These are phyloP conservation scores for Herpailurus yagouaroundi DNA, from an alignment of 2,113 vertebrate genomes.

Conservation along the genomic window DNA sequence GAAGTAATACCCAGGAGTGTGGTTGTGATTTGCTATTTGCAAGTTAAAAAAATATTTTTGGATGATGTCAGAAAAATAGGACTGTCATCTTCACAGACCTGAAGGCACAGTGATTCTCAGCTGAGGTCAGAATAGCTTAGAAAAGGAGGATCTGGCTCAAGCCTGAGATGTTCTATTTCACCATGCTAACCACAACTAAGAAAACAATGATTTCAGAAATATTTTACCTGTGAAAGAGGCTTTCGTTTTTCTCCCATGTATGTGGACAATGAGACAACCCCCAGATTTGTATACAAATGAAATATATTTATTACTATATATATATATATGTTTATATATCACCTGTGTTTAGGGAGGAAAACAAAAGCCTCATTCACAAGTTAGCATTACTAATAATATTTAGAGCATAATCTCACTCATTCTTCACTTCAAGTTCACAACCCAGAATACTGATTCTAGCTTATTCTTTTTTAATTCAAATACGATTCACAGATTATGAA, in stretches of 20 bases:
- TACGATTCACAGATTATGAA: background rate
- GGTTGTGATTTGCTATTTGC: background rate
- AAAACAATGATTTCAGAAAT: conserved; percentile 2
- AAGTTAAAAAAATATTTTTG: background rate
- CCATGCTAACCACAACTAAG: background rate
- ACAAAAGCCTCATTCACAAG: background rate
- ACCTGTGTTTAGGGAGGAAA: background rate
- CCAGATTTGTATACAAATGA: background rate
- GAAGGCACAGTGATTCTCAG: background rate
- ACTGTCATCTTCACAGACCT: background rate
- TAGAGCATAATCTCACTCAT: background rate
- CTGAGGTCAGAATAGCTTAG: background rate
- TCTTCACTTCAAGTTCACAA: background rate
- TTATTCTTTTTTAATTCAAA: conserved; percentile 32
- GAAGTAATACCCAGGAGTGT: background rate
- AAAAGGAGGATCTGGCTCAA: background rate
- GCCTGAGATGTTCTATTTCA: background rate
- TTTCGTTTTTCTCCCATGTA: background rate
- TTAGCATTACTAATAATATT: background rate
- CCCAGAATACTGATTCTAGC: background rate
- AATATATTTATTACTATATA: background rate
- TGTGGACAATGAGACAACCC: background rate
- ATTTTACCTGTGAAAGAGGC: background rate
- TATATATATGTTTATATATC: background rate
- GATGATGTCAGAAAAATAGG: background rate